phyloP scores from a whole-genome alignment of 2,113 vertebrate genomes.

The Seriola quinqueradiata region DNA sequence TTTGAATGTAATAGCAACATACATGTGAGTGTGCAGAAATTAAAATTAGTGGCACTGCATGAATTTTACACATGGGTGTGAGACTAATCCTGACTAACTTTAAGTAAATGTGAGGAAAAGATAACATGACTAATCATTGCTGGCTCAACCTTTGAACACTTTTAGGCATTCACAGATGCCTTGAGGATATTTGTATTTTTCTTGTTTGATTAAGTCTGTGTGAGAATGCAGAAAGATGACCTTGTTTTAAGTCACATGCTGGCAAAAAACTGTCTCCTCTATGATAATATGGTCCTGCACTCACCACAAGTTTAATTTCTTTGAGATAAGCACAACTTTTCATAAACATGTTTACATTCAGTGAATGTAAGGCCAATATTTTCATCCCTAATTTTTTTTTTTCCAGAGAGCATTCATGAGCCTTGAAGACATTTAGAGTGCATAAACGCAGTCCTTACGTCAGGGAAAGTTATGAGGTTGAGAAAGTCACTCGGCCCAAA shows the following conservation, averaged over 20 bases:
- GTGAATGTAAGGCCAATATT: background rate
- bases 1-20: no score
- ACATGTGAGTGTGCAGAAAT: background rate
- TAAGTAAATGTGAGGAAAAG: background rate
- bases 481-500: constrained; percentile 30
- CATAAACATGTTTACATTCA: background rate
- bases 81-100: background rate
- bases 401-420: background rate
- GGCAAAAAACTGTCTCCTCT: background rate
- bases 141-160: background rate
- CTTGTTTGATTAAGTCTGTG: background rate
- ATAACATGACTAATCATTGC: background rate
- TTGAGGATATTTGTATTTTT: background rate
- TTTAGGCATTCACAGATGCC: background rate
- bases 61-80: background rate
- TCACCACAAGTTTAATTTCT: background rate
- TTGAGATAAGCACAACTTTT: background rate
- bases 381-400: background rate
- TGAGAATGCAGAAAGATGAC: background rate
- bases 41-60: background rate
- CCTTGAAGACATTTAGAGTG: background rate
- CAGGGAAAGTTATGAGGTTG: background rate
- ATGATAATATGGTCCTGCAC: background rate
- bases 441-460: background rate
- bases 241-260: background rate